Base-by-base conservation (phyloP, 2,888 invertebrate species). In the Erebia palarica region DNA sequence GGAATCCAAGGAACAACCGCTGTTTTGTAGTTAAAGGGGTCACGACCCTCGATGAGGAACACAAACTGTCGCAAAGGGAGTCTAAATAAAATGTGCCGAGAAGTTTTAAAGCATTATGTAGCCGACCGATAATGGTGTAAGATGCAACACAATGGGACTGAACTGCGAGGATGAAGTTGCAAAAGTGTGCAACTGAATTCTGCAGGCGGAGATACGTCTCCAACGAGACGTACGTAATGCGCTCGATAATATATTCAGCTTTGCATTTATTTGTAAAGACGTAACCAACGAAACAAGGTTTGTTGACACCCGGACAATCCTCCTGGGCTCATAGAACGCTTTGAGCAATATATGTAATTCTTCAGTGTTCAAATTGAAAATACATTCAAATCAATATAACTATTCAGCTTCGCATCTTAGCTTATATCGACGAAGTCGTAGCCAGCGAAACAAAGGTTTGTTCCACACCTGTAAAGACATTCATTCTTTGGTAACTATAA, bases 181-280 rank as follows among this genome's bases (percentile, higher is more conserved):
- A 78, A 76, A 77, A 78, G 75, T 79, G 77, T 76, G 77, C 77
- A 79, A 70, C 78, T 74, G 76, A 75, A 88, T 88, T 84, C 83
- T 85, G 83, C 86, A 87, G 70, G 74, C 82, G 79, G 79, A 80
- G 85, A 87, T 86, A 85, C 83, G 87, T 82, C 90, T 90, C 89
- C 84, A 89, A 88, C 87, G 90, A 87, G 84, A 81, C 88, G 89
- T 84, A 86, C 81, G 85, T 92, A 92, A 92, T 91, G 87, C 86
- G 85, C 85, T 84, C 86, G 89, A 89, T 90, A 90, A 91, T 91
- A 90, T 89, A 91, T 92, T 91, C 91, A 82, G 85, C 63, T 91
- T 91, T 86, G 88, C 86, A 90, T 92, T 89, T 90, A 89, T 91
- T 88, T 87, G 81, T 78, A 78, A 82, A 86, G 83, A 86, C 84